Evolutionary conservation across 1,140 invertebrate genomes (phyloP).

Genomic region (Oedothorax gibbosus): DNA sequence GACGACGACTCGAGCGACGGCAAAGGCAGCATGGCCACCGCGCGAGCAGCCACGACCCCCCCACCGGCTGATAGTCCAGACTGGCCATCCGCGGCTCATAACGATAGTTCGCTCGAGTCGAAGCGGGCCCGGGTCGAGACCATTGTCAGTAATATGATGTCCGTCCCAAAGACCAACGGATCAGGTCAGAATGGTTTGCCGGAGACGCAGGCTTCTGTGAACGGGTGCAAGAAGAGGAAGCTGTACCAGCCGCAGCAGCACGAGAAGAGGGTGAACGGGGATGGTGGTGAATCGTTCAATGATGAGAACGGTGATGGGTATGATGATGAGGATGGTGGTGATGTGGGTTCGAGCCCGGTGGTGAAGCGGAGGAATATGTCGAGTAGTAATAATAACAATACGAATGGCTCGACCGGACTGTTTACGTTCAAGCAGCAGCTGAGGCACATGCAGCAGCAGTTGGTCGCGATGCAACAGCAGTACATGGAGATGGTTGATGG

Average conservation of each 20-base stretch:
- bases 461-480: constrained; percentile 90
- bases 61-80: constrained; percentile 17
- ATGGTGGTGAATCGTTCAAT: constrained; percentile 29
- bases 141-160: constrained; percentile 89
- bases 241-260: constrained; percentile 97
- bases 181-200: not conserved
- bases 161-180: constrained; percentile 9
- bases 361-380: constrained; percentile 51
- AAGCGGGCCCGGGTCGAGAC: constrained; percentile 94
- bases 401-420: constrained; percentile 48
- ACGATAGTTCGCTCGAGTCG: constrained; percentile 72
- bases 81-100: not conserved
- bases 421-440: constrained; percentile 86
- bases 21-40: constrained; percentile 10
- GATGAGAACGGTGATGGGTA: constrained; percentile 66
- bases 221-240: constrained; percentile 95
- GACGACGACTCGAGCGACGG: constrained; percentile 65
- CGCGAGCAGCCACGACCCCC: not conserved
- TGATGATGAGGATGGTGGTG: constrained; percentile 68
- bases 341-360: constrained; percentile 56
- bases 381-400: not conserved
- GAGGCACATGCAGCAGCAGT: constrained; percentile 86
- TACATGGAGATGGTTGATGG: constrained; percentile 83
- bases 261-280: constrained; percentile 69
- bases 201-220: constrained; percentile 67